phyloP scores from a whole-genome alignment of 2,888 invertebrate genomes.

The Drosophila stalkeri region DNA sequence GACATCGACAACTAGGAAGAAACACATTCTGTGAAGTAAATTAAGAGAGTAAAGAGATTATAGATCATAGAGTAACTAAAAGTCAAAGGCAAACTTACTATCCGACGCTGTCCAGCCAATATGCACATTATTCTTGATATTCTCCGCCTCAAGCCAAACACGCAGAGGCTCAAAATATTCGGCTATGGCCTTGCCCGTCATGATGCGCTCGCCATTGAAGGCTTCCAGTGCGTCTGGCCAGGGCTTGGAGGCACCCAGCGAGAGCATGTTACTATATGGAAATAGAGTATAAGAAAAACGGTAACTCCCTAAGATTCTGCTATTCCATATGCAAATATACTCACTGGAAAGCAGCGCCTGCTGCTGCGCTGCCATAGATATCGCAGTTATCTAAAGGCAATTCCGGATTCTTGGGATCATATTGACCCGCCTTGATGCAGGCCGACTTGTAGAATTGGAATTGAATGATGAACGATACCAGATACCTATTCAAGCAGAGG shows the following conservation, averaged over 20 bases:
- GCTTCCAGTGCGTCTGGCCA: slow-evolving; percentile 95
- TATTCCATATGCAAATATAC: slow-evolving; percentile 40
- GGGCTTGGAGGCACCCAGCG: slow-evolving; percentile 90
- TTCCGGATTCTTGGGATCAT: slow-evolving; percentile 88
- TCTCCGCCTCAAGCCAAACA: slow-evolving; percentile 91
- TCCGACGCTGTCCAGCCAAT: slow-evolving; percentile 87
- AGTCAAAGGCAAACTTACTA: slow-evolving; percentile 69
- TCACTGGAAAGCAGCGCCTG: slow-evolving; percentile 90
- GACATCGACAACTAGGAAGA: slow-evolving; percentile 28
- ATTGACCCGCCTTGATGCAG: slow-evolving; percentile 92
- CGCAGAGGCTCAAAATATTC: slow-evolving; percentile 93
- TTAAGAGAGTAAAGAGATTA: neutral
- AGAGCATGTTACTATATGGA: slow-evolving; percentile 88
- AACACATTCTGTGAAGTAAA: slow-evolving; percentile 60
- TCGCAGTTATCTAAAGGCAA: slow-evolving; percentile 94
- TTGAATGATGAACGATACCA: slow-evolving; percentile 92
- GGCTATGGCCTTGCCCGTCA: slow-evolving; percentile 91
- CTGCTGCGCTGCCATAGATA: slow-evolving; percentile 91
- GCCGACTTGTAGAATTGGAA: slow-evolving; percentile 92
- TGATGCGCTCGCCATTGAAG: slow-evolving; percentile 90
- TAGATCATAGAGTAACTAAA: neutral
- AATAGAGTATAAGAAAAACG: neutral
- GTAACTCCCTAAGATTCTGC: no score
- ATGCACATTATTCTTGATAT: slow-evolving; percentile 88
- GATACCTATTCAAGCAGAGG: slow-evolving; percentile 86